Evolutionary conservation across 2,797 vertebrate genomes (phyloP).

Genomic region (Paramormyrops hopkinsi): DNA sequence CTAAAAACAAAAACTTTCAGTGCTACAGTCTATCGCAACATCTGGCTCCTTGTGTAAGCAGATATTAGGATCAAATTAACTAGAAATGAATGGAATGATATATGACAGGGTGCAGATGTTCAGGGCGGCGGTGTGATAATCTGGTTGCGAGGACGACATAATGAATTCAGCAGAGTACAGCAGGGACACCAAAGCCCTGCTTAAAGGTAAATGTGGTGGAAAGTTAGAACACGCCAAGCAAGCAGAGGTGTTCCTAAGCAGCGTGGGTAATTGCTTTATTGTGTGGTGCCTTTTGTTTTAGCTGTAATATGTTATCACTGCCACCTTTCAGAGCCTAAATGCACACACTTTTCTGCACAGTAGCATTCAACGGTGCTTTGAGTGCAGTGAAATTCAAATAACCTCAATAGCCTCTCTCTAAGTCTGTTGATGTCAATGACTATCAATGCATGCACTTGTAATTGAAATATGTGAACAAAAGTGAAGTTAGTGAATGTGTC

Average conservation of each 20-base stretch:
- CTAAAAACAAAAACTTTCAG: constrained; percentile 79
- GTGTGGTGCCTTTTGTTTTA: constrained; percentile 13
- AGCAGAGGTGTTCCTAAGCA: neutral
- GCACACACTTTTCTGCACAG: neutral
- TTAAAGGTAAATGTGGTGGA: constrained; percentile 69
- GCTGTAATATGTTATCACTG: neutral
- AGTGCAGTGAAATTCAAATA: constrained; percentile 3
- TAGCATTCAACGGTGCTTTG: neutral
- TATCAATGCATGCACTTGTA: constrained; percentile 7
- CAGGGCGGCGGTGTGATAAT: constrained; percentile 91
- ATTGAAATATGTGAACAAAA: constrained; percentile 2
- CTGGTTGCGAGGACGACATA: constrained; percentile 84
- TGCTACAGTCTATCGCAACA: constrained; percentile 81
- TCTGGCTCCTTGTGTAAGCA: constrained; percentile 93
- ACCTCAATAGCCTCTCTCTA: neutral
- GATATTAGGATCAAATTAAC: constrained; percentile 99
- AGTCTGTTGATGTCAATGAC: neutral
- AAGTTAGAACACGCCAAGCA: constrained; percentile 57
- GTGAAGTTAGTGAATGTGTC: neutral
- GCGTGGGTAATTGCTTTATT: constrained; percentile 10
- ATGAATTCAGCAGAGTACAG: constrained; percentile 92
- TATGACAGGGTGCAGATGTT: constrained; percentile 99
- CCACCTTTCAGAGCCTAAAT: neutral
- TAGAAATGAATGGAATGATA: constrained; percentile 99
- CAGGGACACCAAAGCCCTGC: constrained; percentile 72